Evolutionary conservation across 2,797 vertebrate species (phyloP).

Genomic region (Kryptopterus vitreolus): DNA sequence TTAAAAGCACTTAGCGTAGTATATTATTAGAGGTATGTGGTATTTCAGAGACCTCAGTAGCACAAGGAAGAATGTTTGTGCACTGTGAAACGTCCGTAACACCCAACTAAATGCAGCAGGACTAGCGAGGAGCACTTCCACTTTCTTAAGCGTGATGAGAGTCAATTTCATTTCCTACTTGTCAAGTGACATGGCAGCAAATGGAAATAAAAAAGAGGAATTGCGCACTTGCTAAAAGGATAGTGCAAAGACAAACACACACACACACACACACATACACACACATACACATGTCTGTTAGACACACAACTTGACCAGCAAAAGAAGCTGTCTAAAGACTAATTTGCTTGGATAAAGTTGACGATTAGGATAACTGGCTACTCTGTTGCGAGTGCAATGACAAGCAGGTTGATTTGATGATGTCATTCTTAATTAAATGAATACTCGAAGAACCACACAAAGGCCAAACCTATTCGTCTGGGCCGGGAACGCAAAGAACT

Average conservation of each 20-base stretch:
- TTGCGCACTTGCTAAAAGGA: conserved; percentile 21
- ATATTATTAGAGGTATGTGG: background rate
- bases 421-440: conserved; percentile 43
- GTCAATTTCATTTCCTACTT: conserved; percentile 53
- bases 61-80: background rate
- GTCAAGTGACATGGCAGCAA: conserved; percentile 49
- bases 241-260: too few relatives aligned
- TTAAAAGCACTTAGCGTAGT: background rate
- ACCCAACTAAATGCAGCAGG: conserved; percentile 24
- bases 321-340: conserved; percentile 18
- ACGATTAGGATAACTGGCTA: conserved; percentile 7
- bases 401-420: conserved; percentile 43
- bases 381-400: conserved; percentile 29
- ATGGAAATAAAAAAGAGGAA: conserved; percentile 59
- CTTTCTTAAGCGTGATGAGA: conserved; percentile 35
- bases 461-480: conserved; percentile 7
- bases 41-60: background rate
- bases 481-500: background rate
- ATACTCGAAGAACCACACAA: conserved; percentile 36
- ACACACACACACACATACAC: conserved; percentile 4
- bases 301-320: background rate
- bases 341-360: conserved; percentile 14
- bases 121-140: conserved; percentile 40
- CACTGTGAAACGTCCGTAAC: background rate
- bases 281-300: conserved; percentile 12